phyloP scores from a whole-genome alignment of 2,888 invertebrate genomes.

The Monoplex corrugatus region DNA sequence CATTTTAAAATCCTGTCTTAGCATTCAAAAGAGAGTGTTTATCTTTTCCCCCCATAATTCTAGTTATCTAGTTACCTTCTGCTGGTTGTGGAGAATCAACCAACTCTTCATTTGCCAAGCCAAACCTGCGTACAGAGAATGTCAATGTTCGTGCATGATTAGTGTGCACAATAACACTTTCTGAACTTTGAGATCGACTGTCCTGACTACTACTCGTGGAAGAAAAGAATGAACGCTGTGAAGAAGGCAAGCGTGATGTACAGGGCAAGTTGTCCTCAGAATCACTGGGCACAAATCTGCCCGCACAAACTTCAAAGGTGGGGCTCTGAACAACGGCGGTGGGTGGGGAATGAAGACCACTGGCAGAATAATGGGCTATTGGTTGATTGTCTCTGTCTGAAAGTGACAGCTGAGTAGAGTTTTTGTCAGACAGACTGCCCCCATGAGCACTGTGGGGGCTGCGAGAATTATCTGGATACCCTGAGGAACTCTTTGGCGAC shows the following conservation, averaged over 20 bases:
- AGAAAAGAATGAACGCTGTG: slow-evolving; percentile 74
- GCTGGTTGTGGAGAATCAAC: slow-evolving; percentile 74
- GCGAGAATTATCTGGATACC: slow-evolving; percentile 36
- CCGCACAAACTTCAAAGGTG: slow-evolving; percentile 55
- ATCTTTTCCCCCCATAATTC: no score
- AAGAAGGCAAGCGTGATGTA: slow-evolving; percentile 56
- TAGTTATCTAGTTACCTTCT: slow-evolving; percentile 73
- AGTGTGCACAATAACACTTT: slow-evolving; percentile 78
- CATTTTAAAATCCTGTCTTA: no score
- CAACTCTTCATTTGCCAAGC: slow-evolving; percentile 68
- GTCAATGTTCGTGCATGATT: slow-evolving; percentile 79
- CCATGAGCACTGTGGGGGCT: slow-evolving; percentile 52
- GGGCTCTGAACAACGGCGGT: slow-evolving; percentile 58
- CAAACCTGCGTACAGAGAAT: slow-evolving; percentile 78
- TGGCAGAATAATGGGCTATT: slow-evolving; percentile 44
- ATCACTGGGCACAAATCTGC: slow-evolving; percentile 55
- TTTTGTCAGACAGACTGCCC: slow-evolving; percentile 9
- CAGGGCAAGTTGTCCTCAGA: slow-evolving; percentile 54
- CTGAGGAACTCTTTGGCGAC: slow-evolving; percentile 57
- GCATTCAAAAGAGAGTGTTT: no score
- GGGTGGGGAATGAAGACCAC: slow-evolving; percentile 53
- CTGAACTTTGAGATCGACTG: slow-evolving; percentile 70
- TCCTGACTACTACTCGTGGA: slow-evolving; percentile 75
- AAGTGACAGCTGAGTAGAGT: neutral
- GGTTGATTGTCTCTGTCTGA: slow-evolving; percentile 40